Evolutionary conservation across 2,888 invertebrate genomes (phyloP).

Genomic region (Lasioglossum oenotherae): DNA sequence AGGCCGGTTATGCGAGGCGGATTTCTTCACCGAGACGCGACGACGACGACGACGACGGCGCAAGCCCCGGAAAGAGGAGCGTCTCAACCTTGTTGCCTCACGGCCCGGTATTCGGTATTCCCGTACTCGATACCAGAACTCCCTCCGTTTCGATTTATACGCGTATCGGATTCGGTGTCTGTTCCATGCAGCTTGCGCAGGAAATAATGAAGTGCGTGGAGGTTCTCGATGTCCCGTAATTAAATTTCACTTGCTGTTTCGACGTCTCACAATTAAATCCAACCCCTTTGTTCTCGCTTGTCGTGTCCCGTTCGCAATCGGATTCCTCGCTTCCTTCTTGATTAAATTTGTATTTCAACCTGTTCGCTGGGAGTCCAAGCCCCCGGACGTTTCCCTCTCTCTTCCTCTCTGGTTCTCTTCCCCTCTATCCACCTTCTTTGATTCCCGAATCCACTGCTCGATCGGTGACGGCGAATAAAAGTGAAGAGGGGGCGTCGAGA

Average conservation of each 20-base stretch:
- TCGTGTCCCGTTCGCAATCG: conserved; percentile 13
- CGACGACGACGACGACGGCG: not conserved
- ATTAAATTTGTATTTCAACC: conserved; percentile 43
- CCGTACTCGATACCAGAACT: not conserved
- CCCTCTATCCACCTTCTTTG: conserved; percentile 14
- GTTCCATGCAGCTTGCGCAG: conserved; percentile 20
- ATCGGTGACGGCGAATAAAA: conserved; percentile 31
- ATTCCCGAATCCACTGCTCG: conserved; percentile 27
- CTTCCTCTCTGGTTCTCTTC: not conserved
- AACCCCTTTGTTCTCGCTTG: not conserved
- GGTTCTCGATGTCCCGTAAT: conserved; percentile 33
- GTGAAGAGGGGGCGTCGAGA: conserved; percentile 36
- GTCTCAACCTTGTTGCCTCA: conserved; percentile 17
- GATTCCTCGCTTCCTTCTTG: conserved; percentile 8
- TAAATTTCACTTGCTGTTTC: conserved; percentile 36
- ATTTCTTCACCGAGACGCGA: conserved; percentile 6
- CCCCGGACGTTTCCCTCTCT: not conserved
- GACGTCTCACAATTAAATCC: conserved; percentile 44
- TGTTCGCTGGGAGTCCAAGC: not conserved
- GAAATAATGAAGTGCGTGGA: conserved; percentile 43
- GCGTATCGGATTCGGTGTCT: not conserved
- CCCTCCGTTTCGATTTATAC: conserved; percentile 35
- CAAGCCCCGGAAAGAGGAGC: conserved; percentile 25
- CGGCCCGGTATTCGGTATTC: not conserved
- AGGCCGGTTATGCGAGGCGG: conserved; percentile 52